Conservation (phyloP, 2,113 vertebrate genomes). For the cattle (Bos taurus) region ARS-UCD2.0 NC_037332.1:99082501-99083000, state of each 20-base stretch:
- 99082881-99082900: not conserved
- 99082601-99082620: not conserved
- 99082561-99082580: not conserved
- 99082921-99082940: not conserved
- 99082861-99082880: not conserved
- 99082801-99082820: not conserved
- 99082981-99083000: not conserved
- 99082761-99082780: not conserved
- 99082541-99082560: not conserved
- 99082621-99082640: not conserved
- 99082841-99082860: not conserved
- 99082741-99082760: not conserved
- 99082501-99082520: not conserved
- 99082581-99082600: rapidly evolving
- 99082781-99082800: not conserved
- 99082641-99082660: not conserved
- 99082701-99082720: not conserved
- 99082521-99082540: not conserved
- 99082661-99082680: not conserved
- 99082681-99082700: not conserved
- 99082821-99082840: not conserved
- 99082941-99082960: not conserved
- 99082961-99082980: not conserved
- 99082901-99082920: not conserved
- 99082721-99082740: rapidly evolving